phyloP scores from a whole-genome alignment of 2,113 vertebrate species.

The Oceanites oceanicus region DNA sequence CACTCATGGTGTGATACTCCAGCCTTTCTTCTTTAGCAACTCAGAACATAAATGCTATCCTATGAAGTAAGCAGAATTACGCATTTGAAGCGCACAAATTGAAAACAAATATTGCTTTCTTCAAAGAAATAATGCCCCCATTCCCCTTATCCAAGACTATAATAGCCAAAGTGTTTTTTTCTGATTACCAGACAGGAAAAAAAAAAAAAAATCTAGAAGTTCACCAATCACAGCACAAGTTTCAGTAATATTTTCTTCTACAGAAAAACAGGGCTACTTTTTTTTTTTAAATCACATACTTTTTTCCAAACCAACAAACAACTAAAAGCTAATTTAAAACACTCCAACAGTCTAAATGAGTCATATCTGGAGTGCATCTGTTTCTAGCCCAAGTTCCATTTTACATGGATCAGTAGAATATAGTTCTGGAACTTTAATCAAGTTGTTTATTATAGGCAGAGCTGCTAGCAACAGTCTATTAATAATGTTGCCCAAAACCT shows the following conservation, averaged over 20 bases:
- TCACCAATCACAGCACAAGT: background rate
- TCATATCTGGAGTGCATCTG: conserved; percentile 60
- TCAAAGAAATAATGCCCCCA: background rate
- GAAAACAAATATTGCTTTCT: background rate
- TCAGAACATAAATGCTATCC: background rate
- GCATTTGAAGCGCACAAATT: background rate
- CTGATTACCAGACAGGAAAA: background rate
- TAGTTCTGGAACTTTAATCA: conserved; percentile 49
- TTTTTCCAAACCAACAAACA: conserved; percentile 42
- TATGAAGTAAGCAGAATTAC: background rate
- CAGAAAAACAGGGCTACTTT: background rate
- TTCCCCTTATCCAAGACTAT: background rate
- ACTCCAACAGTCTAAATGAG: conserved; percentile 27
- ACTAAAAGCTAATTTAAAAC: conserved; percentile 58
- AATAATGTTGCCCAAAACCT: conserved; percentile 5
- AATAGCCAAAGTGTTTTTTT: background rate
- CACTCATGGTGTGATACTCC: background rate
- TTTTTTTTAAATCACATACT: background rate
- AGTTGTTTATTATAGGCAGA: conserved; percentile 43
- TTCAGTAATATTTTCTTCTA: background rate
- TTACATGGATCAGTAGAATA: conserved; percentile 32
- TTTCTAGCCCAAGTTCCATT: conserved; percentile 37
- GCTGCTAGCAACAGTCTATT: conserved; percentile 26
- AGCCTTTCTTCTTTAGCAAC: background rate
- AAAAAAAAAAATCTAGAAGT: background rate